phyloP scores from a whole-genome alignment of 2,113 vertebrate species.

The Anarhynchus alexandrinus region DNA sequence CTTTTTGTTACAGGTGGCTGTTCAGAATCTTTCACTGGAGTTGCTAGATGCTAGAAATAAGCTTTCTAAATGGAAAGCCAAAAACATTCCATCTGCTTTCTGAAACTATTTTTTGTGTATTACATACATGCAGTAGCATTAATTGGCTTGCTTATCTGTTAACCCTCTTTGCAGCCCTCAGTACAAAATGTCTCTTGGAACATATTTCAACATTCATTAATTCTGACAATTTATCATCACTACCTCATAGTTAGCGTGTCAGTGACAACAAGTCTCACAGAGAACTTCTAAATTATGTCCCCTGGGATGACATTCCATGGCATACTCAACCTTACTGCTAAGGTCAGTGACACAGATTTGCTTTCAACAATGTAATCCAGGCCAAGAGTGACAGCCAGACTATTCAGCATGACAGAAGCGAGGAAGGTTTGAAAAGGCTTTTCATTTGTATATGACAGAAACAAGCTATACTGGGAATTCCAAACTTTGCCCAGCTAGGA shows the following conservation, averaged over 20 bases:
- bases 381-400: conserved; percentile 25
- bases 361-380: conserved; percentile 24
- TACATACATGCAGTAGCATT: not conserved
- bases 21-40: not conserved
- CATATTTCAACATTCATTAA: not conserved
- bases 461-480: not conserved
- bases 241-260: not conserved
- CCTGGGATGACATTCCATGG: not conserved
- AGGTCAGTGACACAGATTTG: conserved; percentile 49
- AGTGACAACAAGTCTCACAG: not conserved
- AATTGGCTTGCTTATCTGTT: not conserved
- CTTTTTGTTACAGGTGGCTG: not conserved
- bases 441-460: conserved; percentile 22
- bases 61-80: not conserved
- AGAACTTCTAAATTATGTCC: conserved; percentile 18
- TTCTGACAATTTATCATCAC: not conserved
- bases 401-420: not conserved
- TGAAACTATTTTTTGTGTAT: not conserved
- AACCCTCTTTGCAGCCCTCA: not conserved
- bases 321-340: conserved; percentile 18
- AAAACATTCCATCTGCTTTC: not conserved
- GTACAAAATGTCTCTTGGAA: not conserved
- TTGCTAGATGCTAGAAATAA: not conserved
- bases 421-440: conserved; percentile 4
- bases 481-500: not conserved